Percentiles rank a stretch among this genome's conserved stretches.
phyloP scores from a whole-genome alignment of 2,113 vertebrate species.

The Urocynchramus pylzowi region DNA sequence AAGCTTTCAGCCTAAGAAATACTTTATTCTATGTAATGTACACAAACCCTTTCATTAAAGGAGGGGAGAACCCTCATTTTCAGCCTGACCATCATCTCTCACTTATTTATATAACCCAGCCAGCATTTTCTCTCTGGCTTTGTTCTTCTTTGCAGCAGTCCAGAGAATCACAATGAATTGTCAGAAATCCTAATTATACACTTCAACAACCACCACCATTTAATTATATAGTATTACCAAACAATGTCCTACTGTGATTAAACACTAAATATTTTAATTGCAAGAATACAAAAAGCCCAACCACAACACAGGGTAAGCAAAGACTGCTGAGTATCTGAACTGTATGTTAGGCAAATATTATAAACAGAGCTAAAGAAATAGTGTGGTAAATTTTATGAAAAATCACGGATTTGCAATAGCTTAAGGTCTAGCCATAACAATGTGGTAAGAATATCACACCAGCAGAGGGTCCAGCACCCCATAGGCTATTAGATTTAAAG shows the following conservation, averaged over 20 bases:
- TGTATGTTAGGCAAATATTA: neutral
- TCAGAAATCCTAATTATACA: constrained; percentile 55
- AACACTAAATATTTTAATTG: constrained; percentile 58
- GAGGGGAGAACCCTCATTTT: constrained; percentile 27
- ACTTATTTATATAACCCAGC: constrained; percentile 45
- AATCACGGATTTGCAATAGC: neutral
- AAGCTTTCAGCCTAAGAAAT: constrained; percentile 63
- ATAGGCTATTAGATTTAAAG: neutral
- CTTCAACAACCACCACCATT: constrained; percentile 50
- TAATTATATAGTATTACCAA: constrained; percentile 59
- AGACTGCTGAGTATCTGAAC: neutral
- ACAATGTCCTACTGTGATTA: constrained; percentile 62
- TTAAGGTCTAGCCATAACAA: neutral
- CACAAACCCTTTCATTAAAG: constrained; percentile 65
- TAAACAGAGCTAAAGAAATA: neutral
- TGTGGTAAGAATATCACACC: neutral
- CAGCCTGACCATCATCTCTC: constrained; percentile 45
- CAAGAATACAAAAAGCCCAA: constrained; percentile 43
- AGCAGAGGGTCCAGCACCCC: neutral
- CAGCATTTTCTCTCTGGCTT: constrained; percentile 47
- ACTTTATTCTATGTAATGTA: constrained; percentile 58
- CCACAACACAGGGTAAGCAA: constrained; percentile 7
- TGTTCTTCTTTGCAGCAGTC: constrained; percentile 53
- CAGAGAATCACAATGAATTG: constrained; percentile 53
- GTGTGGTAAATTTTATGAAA: neutral